These are phyloP conservation scores for Saimiri boliviensis DNA, from an alignment of 2,113 vertebrate species.

Conservation along the genomic window DNA sequence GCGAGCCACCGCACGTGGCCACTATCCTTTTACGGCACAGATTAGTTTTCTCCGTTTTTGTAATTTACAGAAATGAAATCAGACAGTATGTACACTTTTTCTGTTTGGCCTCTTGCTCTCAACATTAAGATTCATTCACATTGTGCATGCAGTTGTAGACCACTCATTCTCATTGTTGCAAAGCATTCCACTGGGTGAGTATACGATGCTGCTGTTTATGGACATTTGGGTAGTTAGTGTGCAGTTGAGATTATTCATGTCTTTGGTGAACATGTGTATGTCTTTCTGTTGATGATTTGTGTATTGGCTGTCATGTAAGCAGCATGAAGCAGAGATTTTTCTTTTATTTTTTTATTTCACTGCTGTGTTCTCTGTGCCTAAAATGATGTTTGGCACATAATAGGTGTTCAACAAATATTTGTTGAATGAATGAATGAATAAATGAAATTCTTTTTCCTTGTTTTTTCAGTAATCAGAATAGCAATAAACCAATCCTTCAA, in stretches of 20 bases:
- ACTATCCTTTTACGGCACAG: background rate
- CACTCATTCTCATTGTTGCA: background rate
- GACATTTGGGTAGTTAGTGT: background rate
- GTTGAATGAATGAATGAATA: background rate
- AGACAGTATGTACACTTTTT: background rate
- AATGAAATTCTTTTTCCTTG: background rate
- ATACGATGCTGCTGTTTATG: background rate
- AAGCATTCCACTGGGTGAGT: background rate
- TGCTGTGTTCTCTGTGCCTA: background rate
- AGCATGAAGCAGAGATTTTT: background rate
- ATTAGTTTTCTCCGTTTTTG: background rate
- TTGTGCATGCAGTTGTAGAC: background rate
- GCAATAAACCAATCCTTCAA: background rate
- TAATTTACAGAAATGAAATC: background rate
- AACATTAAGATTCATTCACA: background rate
- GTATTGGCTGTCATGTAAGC: background rate
- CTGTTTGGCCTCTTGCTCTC: background rate
- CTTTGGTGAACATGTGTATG: background rate
- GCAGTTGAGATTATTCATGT: background rate
- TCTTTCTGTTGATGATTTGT: background rate
- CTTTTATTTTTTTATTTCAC: background rate
- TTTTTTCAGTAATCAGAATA: background rate
- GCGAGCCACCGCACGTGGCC: too few species aligned
- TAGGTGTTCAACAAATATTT: background rate
- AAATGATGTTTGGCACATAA: background rate